Conservation (phyloP, 1,140 invertebrate species). For the Vanessa atalanta region DNA sequence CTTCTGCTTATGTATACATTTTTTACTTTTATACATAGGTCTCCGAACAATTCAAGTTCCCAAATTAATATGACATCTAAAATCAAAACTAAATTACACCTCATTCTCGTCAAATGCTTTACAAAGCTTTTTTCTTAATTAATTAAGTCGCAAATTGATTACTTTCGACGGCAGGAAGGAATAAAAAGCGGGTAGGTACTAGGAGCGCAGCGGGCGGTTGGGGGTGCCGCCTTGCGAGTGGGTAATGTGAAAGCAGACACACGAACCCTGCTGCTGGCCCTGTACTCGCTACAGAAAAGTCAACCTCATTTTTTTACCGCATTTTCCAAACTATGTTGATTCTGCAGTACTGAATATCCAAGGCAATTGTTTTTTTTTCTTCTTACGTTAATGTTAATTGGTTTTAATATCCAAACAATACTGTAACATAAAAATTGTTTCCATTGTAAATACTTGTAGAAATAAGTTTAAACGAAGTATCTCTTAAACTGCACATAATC, state of each 20-base stretch:
- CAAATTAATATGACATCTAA: not conserved
- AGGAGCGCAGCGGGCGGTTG: slow-evolving; percentile 68
- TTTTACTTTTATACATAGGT: not conserved
- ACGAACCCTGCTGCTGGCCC: slow-evolving; percentile 75
- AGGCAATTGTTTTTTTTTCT: not conserved
- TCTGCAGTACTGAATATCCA: not conserved
- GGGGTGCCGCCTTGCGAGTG: slow-evolving; percentile 75
- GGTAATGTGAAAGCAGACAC: slow-evolving; percentile 80
- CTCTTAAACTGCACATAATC: no score
- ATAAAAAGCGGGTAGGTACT: slow-evolving; percentile 75
- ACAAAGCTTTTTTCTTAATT: slow-evolving; percentile 68
- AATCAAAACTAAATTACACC: slow-evolving; percentile 13
- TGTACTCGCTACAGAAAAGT: slow-evolving; percentile 62
- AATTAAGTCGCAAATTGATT: slow-evolving; percentile 80
- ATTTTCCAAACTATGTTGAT: slow-evolving; percentile 12
- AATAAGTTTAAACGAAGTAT: no score
- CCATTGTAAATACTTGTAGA: no score
- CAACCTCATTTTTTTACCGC: slow-evolving; percentile 28
- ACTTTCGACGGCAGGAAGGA: slow-evolving; percentile 77
- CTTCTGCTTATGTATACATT: not conserved
- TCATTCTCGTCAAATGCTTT: slow-evolving; percentile 10
- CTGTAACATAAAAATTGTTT: no score
- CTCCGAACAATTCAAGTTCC: not conserved
- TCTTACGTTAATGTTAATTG: no score
- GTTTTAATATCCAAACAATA: no score